Conservation (phyloP, 1,140 invertebrate species). For the Hestina assimilis region DNA sequence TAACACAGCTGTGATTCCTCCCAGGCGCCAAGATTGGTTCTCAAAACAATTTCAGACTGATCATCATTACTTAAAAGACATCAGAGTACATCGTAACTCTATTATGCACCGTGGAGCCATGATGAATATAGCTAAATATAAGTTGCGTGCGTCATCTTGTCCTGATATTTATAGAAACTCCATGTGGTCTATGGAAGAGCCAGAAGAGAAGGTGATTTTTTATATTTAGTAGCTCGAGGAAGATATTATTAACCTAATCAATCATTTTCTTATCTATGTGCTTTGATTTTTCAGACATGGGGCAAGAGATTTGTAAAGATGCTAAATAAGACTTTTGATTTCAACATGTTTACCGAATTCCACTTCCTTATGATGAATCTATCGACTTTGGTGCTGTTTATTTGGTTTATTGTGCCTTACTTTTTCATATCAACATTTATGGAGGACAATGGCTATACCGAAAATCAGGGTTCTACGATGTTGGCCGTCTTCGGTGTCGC, state of each 20-base stretch:
- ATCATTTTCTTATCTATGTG: neutral
- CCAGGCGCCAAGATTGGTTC: slow-evolving; percentile 74
- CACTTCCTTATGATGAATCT: slow-evolving; percentile 91
- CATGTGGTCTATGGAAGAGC: slow-evolving; percentile 89
- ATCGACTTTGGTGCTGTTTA: slow-evolving; percentile 91
- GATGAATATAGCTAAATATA: slow-evolving; percentile 89
- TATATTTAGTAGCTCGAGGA: too few relatives aligned
- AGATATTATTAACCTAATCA: neutral
- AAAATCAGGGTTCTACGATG: slow-evolving; percentile 84
- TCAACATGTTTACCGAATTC: slow-evolving; percentile 89
- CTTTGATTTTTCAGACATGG: slow-evolving; percentile 83
- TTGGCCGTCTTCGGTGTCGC: slow-evolving; percentile 90
- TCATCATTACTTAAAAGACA: slow-evolving; percentile 86
- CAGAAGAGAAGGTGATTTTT: slow-evolving; percentile 77
- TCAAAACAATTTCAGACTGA: slow-evolving; percentile 79
- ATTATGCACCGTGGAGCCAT: slow-evolving; percentile 91
- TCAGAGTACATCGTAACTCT: slow-evolving; percentile 87
- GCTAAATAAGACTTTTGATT: slow-evolving; percentile 87
- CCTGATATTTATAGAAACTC: slow-evolving; percentile 94
- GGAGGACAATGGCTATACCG: slow-evolving; percentile 80
- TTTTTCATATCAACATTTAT: slow-evolving; percentile 90
- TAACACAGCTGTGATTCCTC: slow-evolving; percentile 47
- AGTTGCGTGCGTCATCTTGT: slow-evolving; percentile 91
- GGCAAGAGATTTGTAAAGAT: slow-evolving; percentile 84
- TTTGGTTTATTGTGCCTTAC: slow-evolving; percentile 94